Evolutionary conservation across 2,888 invertebrate genomes (phyloP), one percentile per base, ranked within the genome.

Genomic region (Petrolisthes manimaculis): DNA sequence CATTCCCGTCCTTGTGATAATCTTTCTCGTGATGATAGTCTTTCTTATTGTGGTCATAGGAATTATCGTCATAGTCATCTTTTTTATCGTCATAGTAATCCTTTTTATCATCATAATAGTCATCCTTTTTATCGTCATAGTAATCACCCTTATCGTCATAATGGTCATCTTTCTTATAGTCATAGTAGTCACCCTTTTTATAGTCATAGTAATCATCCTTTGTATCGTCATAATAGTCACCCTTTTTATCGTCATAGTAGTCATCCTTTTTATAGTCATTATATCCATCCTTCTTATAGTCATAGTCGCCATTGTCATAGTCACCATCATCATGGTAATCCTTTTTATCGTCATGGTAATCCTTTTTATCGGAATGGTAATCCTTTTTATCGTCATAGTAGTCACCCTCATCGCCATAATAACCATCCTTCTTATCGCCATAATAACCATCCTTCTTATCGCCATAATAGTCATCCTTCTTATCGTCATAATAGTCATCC

Each of bases 381-480:
- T 37, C 37, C 37, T 37, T 37, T 2, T 37, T 37, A 14, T n/a
- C n/a, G n/a, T n/a, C n/a, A n/a, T n/a, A n/a, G n/a, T 69, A 18
- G n/a, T 69, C n/a, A n/a, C 3, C n/a, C 18, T 69, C 3, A n/a
- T 69, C n/a, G n/a, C n/a, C n/a, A 69, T 69, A 18, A 3, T 69
- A 37, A 2, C 2, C 37, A 37, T 37, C 37, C 37, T 37, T 37
- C 37, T 37, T 37, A 37, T 37, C 0, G 37, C 2, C 37, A 37
- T 37, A n/a, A n/a, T 78, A 12, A 21, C 37, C n/a, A 9, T 53
- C 78, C 37, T 78, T 78, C 9, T 9, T 51, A 2, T 78, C 37
- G n/a, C n/a, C n/a, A 14, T 54, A 78, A 71, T 71, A 71, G 18
- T 71, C 71, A 6, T 71, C 71, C 71, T n/a, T 71, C 71, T 71